phyloP scores from a whole-genome alignment of 2,113 vertebrate species.

The Cololabis saira region DNA sequence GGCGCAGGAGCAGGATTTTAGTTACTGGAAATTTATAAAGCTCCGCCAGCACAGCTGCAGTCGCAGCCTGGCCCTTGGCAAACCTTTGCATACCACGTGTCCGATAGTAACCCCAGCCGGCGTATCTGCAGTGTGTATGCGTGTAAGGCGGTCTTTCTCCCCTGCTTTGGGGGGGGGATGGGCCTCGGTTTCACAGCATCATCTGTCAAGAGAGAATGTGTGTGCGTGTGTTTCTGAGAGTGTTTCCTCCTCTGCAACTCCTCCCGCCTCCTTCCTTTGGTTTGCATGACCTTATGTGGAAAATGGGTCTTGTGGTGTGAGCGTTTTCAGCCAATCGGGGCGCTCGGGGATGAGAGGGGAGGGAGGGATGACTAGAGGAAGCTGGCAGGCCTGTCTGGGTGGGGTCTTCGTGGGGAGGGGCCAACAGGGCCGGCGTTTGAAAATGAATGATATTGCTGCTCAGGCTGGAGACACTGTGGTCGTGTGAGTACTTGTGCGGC shows the following conservation, averaged over 20 bases:
- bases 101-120: slow-evolving; percentile 75
- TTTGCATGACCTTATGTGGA: slow-evolving; percentile 78
- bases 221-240: not conserved
- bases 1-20: slow-evolving; percentile 7
- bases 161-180: slow-evolving; percentile 15
- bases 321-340: slow-evolving; percentile 73
- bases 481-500: not conserved
- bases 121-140: slow-evolving; percentile 23
- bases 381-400: slow-evolving; percentile 65
- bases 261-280: slow-evolving; percentile 50
- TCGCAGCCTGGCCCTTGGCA: not conserved
- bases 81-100: slow-evolving; percentile 27
- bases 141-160: not conserved
- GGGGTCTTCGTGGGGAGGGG: slow-evolving; percentile 69
- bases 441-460: slow-evolving; percentile 76
- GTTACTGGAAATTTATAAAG: slow-evolving; percentile 26
- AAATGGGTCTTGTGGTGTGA: slow-evolving; percentile 85
- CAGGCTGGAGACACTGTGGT: slow-evolving; percentile 25
- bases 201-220: slow-evolving; percentile 23
- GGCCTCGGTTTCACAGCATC: slow-evolving; percentile 31
- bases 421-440: slow-evolving; percentile 72
- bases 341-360: slow-evolving; percentile 31
- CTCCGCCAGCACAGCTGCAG: slow-evolving; percentile 43
- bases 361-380: slow-evolving; percentile 47
- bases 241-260: slow-evolving; percentile 1